Evolutionary conservation across 2,888 invertebrate species (phyloP), one percentile per base, ranked within the genome.

Genomic region (Eustalomyia histrio): DNA sequence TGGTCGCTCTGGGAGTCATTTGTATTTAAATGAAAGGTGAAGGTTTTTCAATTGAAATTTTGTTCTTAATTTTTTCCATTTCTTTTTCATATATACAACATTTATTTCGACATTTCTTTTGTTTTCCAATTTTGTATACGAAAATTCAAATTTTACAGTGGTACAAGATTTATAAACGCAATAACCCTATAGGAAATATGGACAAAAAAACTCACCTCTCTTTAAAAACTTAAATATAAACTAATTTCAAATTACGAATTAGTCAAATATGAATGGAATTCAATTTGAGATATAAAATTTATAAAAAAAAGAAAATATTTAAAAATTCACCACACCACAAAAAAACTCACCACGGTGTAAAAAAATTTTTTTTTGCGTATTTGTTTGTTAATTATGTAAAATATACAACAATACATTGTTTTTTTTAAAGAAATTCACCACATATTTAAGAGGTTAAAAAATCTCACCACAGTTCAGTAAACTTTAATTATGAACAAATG

Each of bases 1-100:
- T 65, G 85, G 86, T 84, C 88, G 87, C 87, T 87, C 74, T 83
- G 88, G 89, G 88, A 87, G 86, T 89, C 87, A 89, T 88, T 88
- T 88, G 88, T 88, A 86, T 58, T 65, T 86, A 85, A 47, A 87
- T 83, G 84, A 85, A 86, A 86, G 86, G 85, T 89, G 88, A 87
- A 87, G 86, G 86, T 87, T 87, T 88, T 88, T 86, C 86, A 86
- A 86, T 85, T 87, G 86, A 68, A 67, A 65, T 58, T 68, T 50
- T 18, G 71, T 63, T 69, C 7, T 29, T 29, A 6, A 33, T n/a
- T 24, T 61, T 63, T 35, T 50, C 29, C 6, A 17, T 14, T 35
- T 43, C 7, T 33, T 72, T 79, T 65, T 4, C 21, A 39, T 12
- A 39, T 39, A 39, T 39, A 60, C 75, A 76, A 50, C 79, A 47